phyloP scores from a whole-genome alignment of 2,797 vertebrate species.

The Coluber constrictor region DNA sequence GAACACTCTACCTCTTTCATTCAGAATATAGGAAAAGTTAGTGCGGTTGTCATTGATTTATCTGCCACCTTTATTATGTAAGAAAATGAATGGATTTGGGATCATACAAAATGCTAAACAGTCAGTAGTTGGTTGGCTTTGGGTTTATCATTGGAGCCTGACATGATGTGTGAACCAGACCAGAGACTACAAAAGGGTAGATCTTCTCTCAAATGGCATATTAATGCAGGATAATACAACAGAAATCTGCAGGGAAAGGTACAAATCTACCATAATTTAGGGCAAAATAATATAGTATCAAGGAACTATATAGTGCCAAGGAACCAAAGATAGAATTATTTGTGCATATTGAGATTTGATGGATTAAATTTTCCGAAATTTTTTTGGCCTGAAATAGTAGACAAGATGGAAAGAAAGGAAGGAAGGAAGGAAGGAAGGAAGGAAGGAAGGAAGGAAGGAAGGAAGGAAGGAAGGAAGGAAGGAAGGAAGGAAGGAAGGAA shows the following conservation, averaged over 20 bases:
- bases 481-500: no score
- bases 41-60: not conserved
- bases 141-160: not conserved
- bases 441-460: no score
- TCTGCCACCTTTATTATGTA: not conserved
- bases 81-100: not conserved
- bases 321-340: not conserved
- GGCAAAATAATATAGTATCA: not conserved
- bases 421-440: no score
- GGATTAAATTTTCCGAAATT: slow-evolving; percentile 4
- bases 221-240: not conserved
- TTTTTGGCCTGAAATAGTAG: slow-evolving; percentile 22
- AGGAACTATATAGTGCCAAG: not conserved
- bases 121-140: not conserved
- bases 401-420: slow-evolving; percentile 6
- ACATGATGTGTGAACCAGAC: not conserved
- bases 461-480: no score
- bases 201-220: not conserved
- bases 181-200: not conserved
- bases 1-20: not conserved
- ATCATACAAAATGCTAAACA: not conserved
- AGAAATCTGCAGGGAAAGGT: not conserved
- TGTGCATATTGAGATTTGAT: slow-evolving; percentile 15
- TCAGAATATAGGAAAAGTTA: not conserved
- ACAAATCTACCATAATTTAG: not conserved